These are phyloP conservation scores for Sminthurides aquaticus DNA, from an alignment of 2,888 invertebrate genomes.

Conservation along the genomic window DNA sequence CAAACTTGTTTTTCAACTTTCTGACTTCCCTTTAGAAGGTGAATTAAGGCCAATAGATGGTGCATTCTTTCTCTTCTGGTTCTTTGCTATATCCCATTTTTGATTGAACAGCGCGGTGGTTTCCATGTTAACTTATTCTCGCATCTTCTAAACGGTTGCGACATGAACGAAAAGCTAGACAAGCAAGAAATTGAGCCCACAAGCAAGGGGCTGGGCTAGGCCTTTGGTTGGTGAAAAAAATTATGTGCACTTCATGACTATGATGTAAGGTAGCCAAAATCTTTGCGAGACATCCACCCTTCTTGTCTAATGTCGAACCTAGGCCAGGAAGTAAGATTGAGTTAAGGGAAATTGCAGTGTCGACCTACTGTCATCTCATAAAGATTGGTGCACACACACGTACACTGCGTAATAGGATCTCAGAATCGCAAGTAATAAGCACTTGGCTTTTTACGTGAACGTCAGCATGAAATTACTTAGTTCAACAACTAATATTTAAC, in stretches of 20 bases:
- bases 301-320: background rate
- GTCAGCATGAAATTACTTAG: too few relatives aligned
- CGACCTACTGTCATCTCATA: too few relatives aligned
- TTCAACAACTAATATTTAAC: too few relatives aligned
- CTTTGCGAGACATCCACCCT: background rate
- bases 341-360: too few relatives aligned
- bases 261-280: background rate
- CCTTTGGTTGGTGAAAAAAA: background rate
- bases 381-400: too few relatives aligned
- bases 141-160: background rate
- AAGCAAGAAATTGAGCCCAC: background rate
- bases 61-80: background rate
- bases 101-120: background rate
- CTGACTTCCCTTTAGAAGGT: background rate
- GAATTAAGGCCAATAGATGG: slow-evolving; percentile 4
- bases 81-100: background rate
- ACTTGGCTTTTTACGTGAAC: too few relatives aligned
- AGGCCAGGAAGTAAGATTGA: too few relatives aligned
- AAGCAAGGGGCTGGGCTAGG: background rate
- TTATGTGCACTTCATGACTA: background rate
- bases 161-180: background rate
- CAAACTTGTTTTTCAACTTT: slow-evolving; percentile 15
- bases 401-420: too few relatives aligned
- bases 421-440: too few relatives aligned
- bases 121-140: background rate